A percentile compares a stretch with the other conserved stretches of the same genome.
phyloP scores from a whole-genome alignment of 2,888 invertebrate genomes.

The Apantesis nais region DNA sequence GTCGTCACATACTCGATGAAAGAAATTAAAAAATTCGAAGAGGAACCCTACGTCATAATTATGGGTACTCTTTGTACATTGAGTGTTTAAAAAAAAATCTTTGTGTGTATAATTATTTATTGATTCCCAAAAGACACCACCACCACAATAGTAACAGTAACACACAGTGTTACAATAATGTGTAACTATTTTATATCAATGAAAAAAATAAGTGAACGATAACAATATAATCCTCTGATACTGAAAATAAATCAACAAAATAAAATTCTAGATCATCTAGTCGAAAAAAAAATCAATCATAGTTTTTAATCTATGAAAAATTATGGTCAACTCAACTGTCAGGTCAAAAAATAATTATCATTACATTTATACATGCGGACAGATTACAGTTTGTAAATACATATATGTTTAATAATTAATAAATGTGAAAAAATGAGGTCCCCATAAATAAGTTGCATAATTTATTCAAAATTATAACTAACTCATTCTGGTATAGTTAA shows the following conservation, averaged over 20 bases:
- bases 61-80: no score
- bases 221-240: conserved; percentile 47
- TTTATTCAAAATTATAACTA: conserved; percentile 49
- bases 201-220: conserved; percentile 27
- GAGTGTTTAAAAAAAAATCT: not conserved
- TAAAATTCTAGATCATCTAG: conserved; percentile 44
- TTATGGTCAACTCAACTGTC: conserved; percentile 22
- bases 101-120: conserved; percentile 46
- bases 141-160: conserved; percentile 46
- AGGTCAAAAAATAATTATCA: conserved; percentile 21
- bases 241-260: conserved; percentile 48
- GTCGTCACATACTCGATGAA: no score
- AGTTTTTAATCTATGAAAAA: conserved; percentile 21
- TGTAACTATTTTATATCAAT: conserved; percentile 21
- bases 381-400: conserved; percentile 21
- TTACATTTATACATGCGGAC: conserved; percentile 25
- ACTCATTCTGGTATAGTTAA: conserved; percentile 36
- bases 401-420: conserved; percentile 16
- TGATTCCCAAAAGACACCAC: conserved; percentile 64
- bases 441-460: conserved; percentile 47
- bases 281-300: conserved; percentile 20
- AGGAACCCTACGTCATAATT: no score
- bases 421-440: conserved; percentile 9
- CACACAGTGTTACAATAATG: conserved; percentile 32
- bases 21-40: no score